Percentiles rank a stretch among this genome's conserved stretches.
Evolutionary conservation across 1,140 invertebrate species (phyloP).

Genomic region (Hestina assimilis): DNA sequence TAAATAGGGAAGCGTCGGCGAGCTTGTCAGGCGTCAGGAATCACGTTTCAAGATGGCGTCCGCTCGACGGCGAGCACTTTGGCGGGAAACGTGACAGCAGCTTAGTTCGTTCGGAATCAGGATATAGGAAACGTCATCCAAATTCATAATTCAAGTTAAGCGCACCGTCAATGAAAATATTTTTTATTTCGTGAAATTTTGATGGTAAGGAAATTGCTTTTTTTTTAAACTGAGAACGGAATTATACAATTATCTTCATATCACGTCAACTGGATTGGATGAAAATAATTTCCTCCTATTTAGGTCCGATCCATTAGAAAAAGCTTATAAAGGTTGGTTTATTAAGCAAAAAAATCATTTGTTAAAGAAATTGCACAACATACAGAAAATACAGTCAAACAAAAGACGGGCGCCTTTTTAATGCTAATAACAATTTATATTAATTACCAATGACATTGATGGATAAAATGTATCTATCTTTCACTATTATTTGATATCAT

Average conservation of each 20-base stretch:
- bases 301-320: no score
- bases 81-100: constrained; percentile 56
- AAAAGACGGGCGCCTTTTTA: no score
- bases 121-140: constrained; percentile 17
- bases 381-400: no score
- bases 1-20: constrained; percentile 65
- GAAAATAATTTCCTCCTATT: no score
- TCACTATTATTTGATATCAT: no score
- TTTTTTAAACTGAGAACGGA: no score
- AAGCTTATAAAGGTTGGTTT: no score
- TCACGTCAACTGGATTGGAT: no score
- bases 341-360: no score
- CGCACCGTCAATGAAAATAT: not conserved
- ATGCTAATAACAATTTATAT: not conserved
- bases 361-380: no score
- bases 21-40: constrained; percentile 39
- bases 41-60: constrained; percentile 67
- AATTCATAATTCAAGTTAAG: constrained; percentile 2
- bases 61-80: constrained; percentile 45
- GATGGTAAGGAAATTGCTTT: not conserved
- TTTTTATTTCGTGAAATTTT: not conserved
- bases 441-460: not conserved
- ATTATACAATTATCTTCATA: no score
- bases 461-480: no score
- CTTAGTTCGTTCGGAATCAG: constrained; percentile 33